These are phyloP conservation scores for Acrobasis suavella DNA, from an alignment of 2,888 invertebrate species.

Conservation along the genomic window DNA sequence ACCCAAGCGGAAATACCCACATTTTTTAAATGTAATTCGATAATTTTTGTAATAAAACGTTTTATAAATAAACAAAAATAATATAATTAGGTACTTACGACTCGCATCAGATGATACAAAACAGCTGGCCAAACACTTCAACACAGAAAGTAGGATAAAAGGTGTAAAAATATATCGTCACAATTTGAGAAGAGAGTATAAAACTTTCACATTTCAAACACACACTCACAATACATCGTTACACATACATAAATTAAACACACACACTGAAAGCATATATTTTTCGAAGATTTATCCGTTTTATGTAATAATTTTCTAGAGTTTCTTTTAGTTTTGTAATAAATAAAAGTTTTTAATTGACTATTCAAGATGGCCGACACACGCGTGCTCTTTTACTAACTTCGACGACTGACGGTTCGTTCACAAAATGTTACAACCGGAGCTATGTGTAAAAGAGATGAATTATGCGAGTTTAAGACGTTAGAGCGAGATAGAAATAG, in stretches of 20 bases:
- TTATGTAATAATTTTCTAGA: too few species aligned
- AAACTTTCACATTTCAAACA: constrained; percentile 70
- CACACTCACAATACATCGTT: constrained; percentile 34
- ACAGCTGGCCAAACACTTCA: constrained; percentile 43
- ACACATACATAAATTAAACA: constrained; percentile 15
- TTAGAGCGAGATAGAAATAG: constrained; percentile 56
- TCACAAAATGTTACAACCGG: constrained; percentile 52
- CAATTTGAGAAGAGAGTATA: constrained; percentile 34
- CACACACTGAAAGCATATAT: constrained; percentile 4
- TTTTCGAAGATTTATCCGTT: not conserved
- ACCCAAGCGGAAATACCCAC: not conserved
- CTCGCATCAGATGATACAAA: constrained; percentile 12
- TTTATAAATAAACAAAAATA: not conserved
- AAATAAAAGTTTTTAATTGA: constrained; percentile 40
- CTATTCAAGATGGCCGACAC: constrained; percentile 46
- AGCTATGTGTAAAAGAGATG: constrained; percentile 57
- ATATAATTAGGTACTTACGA: constrained; percentile 24
- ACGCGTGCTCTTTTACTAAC: constrained; percentile 55
- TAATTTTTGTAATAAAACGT: not conserved
- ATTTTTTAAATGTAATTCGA: not conserved
- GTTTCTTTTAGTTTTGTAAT: constrained; percentile 15
- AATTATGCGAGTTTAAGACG: constrained; percentile 35
- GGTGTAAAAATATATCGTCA: constrained; percentile 39
- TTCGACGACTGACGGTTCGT: constrained; percentile 58
- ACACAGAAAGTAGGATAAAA: constrained; percentile 40